phyloP scores from a whole-genome alignment of 2,113 vertebrate genomes.

The Pomatorhinus ruficollis region DNA sequence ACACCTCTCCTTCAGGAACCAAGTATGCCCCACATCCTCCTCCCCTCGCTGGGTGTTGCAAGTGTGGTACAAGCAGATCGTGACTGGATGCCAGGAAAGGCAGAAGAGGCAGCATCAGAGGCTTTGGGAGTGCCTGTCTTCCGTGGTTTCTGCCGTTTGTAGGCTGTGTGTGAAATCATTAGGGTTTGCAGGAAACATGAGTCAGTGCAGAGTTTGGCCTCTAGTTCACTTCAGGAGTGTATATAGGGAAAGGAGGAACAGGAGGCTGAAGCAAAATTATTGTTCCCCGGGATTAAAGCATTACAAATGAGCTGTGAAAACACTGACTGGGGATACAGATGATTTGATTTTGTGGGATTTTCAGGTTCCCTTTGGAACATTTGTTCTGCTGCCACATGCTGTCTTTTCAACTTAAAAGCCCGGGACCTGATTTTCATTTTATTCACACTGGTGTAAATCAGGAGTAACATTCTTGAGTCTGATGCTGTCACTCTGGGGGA shows the following conservation, averaged over 20 bases:
- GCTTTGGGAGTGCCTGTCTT: background rate
- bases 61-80: background rate
- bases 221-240: background rate
- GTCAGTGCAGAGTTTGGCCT: background rate
- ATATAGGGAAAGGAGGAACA: background rate
- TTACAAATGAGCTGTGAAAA: background rate
- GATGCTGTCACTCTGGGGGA: background rate
- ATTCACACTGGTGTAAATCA: background rate
- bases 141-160: background rate
- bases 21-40: conserved; percentile 76
- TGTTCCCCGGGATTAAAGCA: background rate
- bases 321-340: background rate
- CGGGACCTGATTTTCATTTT: background rate
- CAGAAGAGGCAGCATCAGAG: background rate
- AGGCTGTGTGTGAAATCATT: background rate
- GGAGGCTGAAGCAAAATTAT: background rate
- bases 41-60: background rate
- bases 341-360: background rate
- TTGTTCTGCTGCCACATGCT: background rate
- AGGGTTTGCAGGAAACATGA: background rate
- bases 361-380: background rate
- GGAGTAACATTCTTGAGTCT: background rate
- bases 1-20: conserved; percentile 91
- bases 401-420: background rate
- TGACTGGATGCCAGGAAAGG: background rate